Evolutionary conservation across 2,888 invertebrate genomes (phyloP), one percentile per base, ranked within the genome.

Genomic region (Spisula subtruncata): DNA sequence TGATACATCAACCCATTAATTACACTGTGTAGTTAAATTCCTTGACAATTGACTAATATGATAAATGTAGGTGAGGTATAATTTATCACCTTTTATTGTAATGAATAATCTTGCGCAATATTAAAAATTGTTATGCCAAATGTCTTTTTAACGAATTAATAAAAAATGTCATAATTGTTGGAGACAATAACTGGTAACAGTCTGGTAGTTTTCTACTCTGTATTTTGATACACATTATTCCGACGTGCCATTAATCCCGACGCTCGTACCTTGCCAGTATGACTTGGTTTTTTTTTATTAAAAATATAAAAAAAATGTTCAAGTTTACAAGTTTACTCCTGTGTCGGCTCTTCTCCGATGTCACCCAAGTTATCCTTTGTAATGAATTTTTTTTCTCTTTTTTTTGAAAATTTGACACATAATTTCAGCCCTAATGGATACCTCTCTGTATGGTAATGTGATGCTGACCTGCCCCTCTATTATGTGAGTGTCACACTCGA

Each of bases 101-200:
- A 51, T 51, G 25, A 25, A 66, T 66, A 66, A n/a, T 66, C 8
- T 66, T 25, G n/a, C 6, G 10, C 60, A 66, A 66, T n/a, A 66
- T 66, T 25, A 66, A 66, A 66, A 66, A 66, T 66, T 66, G 60
- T 66, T 25, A 66, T 66, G 60, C 60, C 60, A 66, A 25, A 10
- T 66, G 60, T n/a, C 60, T 25, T 25, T n/a, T n/a, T n/a, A 6
- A 66, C n/a, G 12, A 66, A 66, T 66, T 66, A 66, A 66, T 66
- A 66, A 66, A 60, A 60, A 60, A 66, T 66, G 60, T 66, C 60
- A 25, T 66, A 25, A 66, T 25, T n/a, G 60, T 56, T 5, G 5
- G 56, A 41, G 41, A 41, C 41, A 41, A 41, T 41, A 41, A 56
- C 60, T 25, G n/a, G n/a, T 66, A 66, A 66, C 60, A 66, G 60